Evolutionary conservation across 2,797 vertebrate species (phyloP), one percentile per base, ranked within the genome.

Genomic region (Vultur gryphus): DNA sequence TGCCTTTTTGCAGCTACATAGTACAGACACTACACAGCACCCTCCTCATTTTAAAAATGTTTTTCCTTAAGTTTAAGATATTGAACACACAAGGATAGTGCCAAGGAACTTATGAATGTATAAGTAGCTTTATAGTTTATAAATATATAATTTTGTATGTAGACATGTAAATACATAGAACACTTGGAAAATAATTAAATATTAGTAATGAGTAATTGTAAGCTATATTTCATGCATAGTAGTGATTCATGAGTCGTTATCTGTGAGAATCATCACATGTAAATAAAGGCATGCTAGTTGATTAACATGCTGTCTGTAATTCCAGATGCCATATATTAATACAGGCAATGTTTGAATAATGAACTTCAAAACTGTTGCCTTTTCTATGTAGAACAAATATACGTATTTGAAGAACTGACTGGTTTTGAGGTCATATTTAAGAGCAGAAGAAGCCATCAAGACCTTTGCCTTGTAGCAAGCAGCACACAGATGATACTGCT

Each of bases 341-440:
- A 92, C 35, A 90, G 72, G 82, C 51, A 88, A 93, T 81, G 71
- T 95, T 58, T 69, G 6, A 97, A 95, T 49, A 77, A 86, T 67
- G 35, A 88, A 39, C 81, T 94, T 93, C 87, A 94, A 96, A 97
- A 86, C 76, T 49, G 54, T 54, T 93, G 80, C 54, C 28, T 95
- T 94, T 96, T 93, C 87, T 92, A 77, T 62, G 77, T 85, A 78
- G 31, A 92, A 95, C 14, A 94, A 95, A 93, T 64, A 95, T 26
- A 58, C 4, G 16, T 37, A 91, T 89, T 71, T 93, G 79, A 93
- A 93, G n/a, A 95, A 67, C 28, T 64, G 71, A 44, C 3, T 46
- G 54, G 6, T 94, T 92, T 66, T 92, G 55, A 96, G 61, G 61
- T 84, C 46, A 64, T 69, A 87, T 83, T 94, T 87, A 97, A 83